Base-by-base conservation (phyloP, 2,888 invertebrate genomes). In the Electrophaes corylata region DNA sequence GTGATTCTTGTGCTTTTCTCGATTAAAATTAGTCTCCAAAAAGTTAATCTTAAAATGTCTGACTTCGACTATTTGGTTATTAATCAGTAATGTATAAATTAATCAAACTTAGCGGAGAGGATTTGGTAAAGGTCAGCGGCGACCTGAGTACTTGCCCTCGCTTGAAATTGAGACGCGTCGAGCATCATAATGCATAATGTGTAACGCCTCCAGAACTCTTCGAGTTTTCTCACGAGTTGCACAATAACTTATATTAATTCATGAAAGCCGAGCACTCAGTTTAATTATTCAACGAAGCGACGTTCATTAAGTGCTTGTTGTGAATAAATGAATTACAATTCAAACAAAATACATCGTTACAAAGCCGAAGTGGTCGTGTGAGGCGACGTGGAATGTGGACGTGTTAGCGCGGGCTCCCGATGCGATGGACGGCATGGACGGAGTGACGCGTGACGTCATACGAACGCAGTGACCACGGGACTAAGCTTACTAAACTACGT, bases 311-410 rank as follows among this genome's bases (percentile, higher is more conserved):
- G 67, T 72, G 65, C 69, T 69, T 60, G 41, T 23, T 14, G 66
- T 69, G 67, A 73, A 73, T 72, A 70, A 71, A 74, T 73, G 60
- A 72, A 75, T 74, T 66, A 67, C 57, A 67, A 66, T 71, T 57
- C 50, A 63, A 69, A 65, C 66, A 69, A 70, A 69, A 68, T 63
- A 67, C 63, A 56, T 44, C 45, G 16, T 37, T 14, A 12, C 18
- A 29, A 37, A 35, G 16, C n/a, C 43, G 31, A 16, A 45, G 35
- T 1, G 40, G 33, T 39, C 19, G 35, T 35, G 14, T 12, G 35
- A 35, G 14, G 35, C 11, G 35, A 14, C 12, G 14, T 11, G 14
- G 6, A 12, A 14, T 6, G 14, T 35, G 14, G 10, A n/a, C n/a
- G n/a, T n/a, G n/a, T n/a, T n/a, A n/a, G 26, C 10, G 26, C 1